Evolutionary conservation across 2,888 invertebrate species (phyloP).

Genomic region (Criorhina ranunculi): DNA sequence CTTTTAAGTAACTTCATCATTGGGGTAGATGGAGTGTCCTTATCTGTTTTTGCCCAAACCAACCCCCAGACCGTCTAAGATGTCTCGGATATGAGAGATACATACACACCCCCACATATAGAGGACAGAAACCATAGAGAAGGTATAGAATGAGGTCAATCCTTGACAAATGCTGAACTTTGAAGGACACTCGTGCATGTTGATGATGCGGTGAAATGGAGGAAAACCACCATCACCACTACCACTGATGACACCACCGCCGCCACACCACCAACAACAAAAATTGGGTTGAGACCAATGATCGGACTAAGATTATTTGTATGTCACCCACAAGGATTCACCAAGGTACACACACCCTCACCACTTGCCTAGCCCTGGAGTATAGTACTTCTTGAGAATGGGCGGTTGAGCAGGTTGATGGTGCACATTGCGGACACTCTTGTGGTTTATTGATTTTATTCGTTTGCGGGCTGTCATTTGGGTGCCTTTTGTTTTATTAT

Average conservation of each 20-base stretch:
- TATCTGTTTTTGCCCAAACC: slow-evolving; percentile 36
- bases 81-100: slow-evolving; percentile 26
- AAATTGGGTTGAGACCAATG: slow-evolving; percentile 74
- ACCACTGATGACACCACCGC: slow-evolving; percentile 21
- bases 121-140: slow-evolving; percentile 25
- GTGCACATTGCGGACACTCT: slow-evolving; percentile 73
- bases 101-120: slow-evolving; percentile 21
- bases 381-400: slow-evolving; percentile 18
- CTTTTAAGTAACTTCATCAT: slow-evolving; percentile 56
- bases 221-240: slow-evolving; percentile 51
- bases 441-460: slow-evolving; percentile 75
- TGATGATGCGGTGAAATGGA: slow-evolving; percentile 76
- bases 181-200: slow-evolving; percentile 75
- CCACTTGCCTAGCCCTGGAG: neutral
- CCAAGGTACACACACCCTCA: slow-evolving; percentile 23
- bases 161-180: slow-evolving; percentile 76
- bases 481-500: slow-evolving; percentile 75
- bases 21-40: slow-evolving; percentile 60
- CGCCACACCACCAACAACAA: slow-evolving; percentile 24
- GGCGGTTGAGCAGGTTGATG: neutral
- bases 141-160: slow-evolving; percentile 70
- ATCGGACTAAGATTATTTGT: slow-evolving; percentile 74
- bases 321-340: slow-evolving; percentile 70
- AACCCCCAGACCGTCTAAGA: slow-evolving; percentile 23
- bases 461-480: slow-evolving; percentile 73